Evolutionary conservation across 1,140 invertebrate genomes (phyloP).

Genomic region (Zaprionus taronus): DNA sequence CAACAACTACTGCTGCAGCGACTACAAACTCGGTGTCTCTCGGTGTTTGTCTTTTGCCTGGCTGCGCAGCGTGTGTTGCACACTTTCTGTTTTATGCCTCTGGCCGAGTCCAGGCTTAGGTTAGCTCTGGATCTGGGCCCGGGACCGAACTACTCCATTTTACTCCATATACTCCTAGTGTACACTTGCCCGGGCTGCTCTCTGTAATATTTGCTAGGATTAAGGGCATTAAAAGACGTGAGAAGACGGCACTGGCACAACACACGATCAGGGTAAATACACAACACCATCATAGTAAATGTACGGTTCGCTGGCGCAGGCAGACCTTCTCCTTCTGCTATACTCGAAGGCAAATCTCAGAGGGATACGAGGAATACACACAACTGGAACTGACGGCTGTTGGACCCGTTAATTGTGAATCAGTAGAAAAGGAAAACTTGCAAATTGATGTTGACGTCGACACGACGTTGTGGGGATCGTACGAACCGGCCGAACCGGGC

Average conservation of each 20-base stretch:
- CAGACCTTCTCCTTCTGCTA: too few relatives aligned
- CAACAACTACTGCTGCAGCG: constrained; percentile 40
- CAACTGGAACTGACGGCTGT: constrained; percentile 41
- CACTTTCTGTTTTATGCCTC: constrained; percentile 80
- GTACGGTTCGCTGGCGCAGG: neutral
- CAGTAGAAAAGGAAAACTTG: constrained; percentile 37
- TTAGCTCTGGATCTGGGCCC: constrained; percentile 28
- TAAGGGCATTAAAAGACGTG: constrained; percentile 79
- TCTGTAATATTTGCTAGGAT: constrained; percentile 79
- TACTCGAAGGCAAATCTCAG: constrained; percentile 5
- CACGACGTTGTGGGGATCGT: constrained; percentile 61
- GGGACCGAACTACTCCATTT: constrained; percentile 25
- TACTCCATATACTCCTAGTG: constrained; percentile 34
- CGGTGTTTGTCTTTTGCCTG: constrained; percentile 59
- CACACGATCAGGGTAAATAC: constrained; percentile 58
- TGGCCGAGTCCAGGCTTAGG: constrained; percentile 9
- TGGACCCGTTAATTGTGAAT: constrained; percentile 54
- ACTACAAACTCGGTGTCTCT: constrained; percentile 1
- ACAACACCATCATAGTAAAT: constrained; percentile 27
- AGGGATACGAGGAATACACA: constrained; percentile 35
- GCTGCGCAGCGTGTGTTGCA: constrained; percentile 74
- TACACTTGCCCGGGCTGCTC: constrained; percentile 67
- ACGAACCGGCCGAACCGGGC: constrained; percentile 3
- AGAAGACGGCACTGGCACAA: constrained; percentile 22
- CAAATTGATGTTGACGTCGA: constrained; percentile 53